Percentiles rank a stretch among this genome's conserved stretches.
Evolutionary conservation across 2,888 invertebrate genomes (phyloP).

Genomic region (Caenorhabditis macrosperma): DNA sequence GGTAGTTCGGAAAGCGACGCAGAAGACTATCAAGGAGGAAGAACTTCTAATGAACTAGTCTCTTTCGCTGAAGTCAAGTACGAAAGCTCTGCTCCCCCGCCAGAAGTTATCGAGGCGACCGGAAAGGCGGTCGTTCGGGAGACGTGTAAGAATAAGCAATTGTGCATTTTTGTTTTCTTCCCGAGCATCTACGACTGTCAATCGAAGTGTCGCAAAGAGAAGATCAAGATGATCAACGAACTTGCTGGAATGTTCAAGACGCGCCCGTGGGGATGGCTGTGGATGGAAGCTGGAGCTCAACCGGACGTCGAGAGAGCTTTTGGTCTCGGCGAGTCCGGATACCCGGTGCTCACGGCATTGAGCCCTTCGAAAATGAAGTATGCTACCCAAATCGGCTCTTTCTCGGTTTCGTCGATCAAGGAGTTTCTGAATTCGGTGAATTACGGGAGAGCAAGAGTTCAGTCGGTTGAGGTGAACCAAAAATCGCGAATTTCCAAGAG

Average conservation of each 20-base stretch:
- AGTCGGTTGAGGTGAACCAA: slow-evolving; percentile 87
- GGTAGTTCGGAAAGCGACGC: slow-evolving; percentile 78
- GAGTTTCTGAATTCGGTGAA: slow-evolving; percentile 45
- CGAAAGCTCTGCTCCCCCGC: slow-evolving; percentile 10
- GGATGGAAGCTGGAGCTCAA: slow-evolving; percentile 94
- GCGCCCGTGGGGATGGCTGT: slow-evolving; percentile 96
- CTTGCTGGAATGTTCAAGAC: slow-evolving; percentile 93
- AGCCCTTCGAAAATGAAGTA: slow-evolving; percentile 97
- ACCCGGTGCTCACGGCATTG: slow-evolving; percentile 97
- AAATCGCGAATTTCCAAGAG: background rate
- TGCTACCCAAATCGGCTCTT: slow-evolving; percentile 66
- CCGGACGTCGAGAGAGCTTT: slow-evolving; percentile 89
- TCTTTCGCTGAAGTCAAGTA: slow-evolving; percentile 20
- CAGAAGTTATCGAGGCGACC: slow-evolving; percentile 45
- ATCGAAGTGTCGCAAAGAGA: slow-evolving; percentile 90
- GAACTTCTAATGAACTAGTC: slow-evolving; percentile 84
- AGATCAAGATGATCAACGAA: slow-evolving; percentile 86
- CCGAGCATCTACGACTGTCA: slow-evolving; percentile 97
- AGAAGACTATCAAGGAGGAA: slow-evolving; percentile 90
- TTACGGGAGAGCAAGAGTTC: slow-evolving; percentile 81
- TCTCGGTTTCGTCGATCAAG: slow-evolving; percentile 25
- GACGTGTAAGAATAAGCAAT: slow-evolving; percentile 89
- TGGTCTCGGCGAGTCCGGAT: slow-evolving; percentile 97
- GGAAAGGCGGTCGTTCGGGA: slow-evolving; percentile 85
- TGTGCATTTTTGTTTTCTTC: slow-evolving; percentile 90